These are phyloP conservation scores for Vanacampus margaritifer DNA, from an alignment of 2,113 vertebrate genomes.

Conservation along the genomic window DNA sequence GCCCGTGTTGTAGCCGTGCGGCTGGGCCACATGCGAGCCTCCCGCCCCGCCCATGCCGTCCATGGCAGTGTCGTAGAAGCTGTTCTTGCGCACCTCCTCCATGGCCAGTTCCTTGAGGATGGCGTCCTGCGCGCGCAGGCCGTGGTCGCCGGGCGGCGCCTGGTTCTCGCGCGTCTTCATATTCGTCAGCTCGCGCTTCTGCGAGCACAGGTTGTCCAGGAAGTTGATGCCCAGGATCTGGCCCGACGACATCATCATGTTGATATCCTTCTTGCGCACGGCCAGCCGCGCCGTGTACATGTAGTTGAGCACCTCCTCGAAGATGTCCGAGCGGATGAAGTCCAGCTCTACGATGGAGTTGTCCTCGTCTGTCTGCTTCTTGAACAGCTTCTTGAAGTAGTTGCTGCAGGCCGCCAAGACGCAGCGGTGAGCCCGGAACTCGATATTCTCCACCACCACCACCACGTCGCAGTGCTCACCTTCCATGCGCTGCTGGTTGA, in stretches of 20 bases:
- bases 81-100: conserved; percentile 94
- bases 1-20: conserved; percentile 88
- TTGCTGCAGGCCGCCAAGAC: conserved; percentile 93
- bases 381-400: conserved; percentile 96
- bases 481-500: conserved; percentile 92
- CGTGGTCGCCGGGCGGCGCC: conserved; percentile 93
- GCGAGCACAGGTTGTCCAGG: conserved; percentile 91
- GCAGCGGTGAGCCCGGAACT: conserved; percentile 91
- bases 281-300: conserved; percentile 94
- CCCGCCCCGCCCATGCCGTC: conserved; percentile 88
- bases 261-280: conserved; percentile 92
- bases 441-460: conserved; percentile 94
- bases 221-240: conserved; percentile 92
- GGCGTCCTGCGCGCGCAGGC: conserved; percentile 92
- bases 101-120: conserved; percentile 94
- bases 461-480: conserved; percentile 95
- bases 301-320: conserved; percentile 93
- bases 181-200: conserved; percentile 89
- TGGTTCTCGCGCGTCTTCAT: conserved; percentile 84
- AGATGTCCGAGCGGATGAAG: conserved; percentile 93
- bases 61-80: conserved; percentile 96
- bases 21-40: conserved; percentile 87
- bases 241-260: conserved; percentile 94
- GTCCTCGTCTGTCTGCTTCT: conserved; percentile 92
- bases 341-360: conserved; percentile 95